A percentile compares a stretch with the other conserved stretches of the same genome.
phyloP scores from a whole-genome alignment of 2,113 vertebrate species.

The Castor canadensis region DNA sequence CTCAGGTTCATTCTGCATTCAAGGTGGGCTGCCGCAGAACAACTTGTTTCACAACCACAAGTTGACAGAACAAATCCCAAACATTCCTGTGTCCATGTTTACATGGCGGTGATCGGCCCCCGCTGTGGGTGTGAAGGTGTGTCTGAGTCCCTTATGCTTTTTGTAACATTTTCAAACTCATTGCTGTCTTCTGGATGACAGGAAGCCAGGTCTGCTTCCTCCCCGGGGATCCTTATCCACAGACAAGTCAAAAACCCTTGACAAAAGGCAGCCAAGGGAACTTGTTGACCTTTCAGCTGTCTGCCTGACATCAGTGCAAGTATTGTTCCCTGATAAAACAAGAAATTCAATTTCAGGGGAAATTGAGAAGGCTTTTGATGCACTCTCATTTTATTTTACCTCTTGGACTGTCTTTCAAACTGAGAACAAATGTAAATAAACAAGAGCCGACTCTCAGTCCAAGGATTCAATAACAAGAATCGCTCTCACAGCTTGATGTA shows the following conservation, averaged over 20 bases:
- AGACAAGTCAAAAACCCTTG: conserved; percentile 93
- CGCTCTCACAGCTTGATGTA: conserved; percentile 43
- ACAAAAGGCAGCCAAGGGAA: conserved; percentile 92
- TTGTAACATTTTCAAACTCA: conserved; percentile 93
- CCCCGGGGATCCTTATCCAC: conserved; percentile 91
- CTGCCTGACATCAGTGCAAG: conserved; percentile 91
- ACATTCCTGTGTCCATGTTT: conserved; percentile 90
- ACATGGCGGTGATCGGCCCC: conserved; percentile 88
- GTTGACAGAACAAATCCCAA: conserved; percentile 92
- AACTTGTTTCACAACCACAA: conserved; percentile 91
- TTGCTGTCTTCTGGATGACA: conserved; percentile 91
- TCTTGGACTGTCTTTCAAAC: conserved; percentile 87
- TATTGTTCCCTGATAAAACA: conserved; percentile 90
- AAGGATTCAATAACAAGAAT: conserved; percentile 59
- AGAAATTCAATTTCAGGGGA: conserved; percentile 90
- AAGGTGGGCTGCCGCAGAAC: conserved; percentile 83
- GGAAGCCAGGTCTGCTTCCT: conserved; percentile 89
- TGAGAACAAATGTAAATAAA: conserved; percentile 87
- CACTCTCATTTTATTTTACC: conserved; percentile 86
- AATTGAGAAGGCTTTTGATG: conserved; percentile 85
- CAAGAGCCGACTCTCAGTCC: conserved; percentile 73
- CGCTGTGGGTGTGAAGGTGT: conserved; percentile 85
- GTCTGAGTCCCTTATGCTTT: conserved; percentile 91
- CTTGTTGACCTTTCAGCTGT: conserved; percentile 91
- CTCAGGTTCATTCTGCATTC: conserved; percentile 85